Base-by-base conservation (phyloP, 2,797 vertebrate species). In the Ctenopoma kingsleyae region DNA sequence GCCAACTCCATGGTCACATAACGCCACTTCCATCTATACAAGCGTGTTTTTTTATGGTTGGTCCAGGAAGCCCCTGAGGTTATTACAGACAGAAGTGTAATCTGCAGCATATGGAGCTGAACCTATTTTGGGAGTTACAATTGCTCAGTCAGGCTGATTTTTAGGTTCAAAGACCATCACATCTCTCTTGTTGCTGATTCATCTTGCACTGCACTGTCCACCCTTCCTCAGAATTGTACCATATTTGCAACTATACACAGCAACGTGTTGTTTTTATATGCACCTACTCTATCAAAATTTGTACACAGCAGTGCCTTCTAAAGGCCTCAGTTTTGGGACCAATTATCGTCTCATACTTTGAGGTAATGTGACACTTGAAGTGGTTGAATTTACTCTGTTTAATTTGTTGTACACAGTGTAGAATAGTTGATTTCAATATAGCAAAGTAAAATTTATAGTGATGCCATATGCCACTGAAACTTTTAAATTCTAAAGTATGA, bases 131-230 rank as follows among this genome's bases (percentile, higher is more conserved):
- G 62, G 71, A 73, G 54, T 60, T 36, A 70, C 67, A 69, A 56
- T 76, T 76, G 70, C 67, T 78, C 55, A 80, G 52, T 11, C 25
- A 22, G 36, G 27, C 50, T 54, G 50, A 27, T 58, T 60, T 79
- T 72, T 27, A 53, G 69, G 76, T 87, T 84, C 63, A 89, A 69
- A 87, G 73, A 78, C 52, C 64, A 25, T 30, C 41, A 6, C 41
- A 79, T 62, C 41, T 59, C 22, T 52, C 41, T 59, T 16, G 35
- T 4, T 22, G 20, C 47, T 53, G 70, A 78, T 75, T 85, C 10
- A 10, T 58, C 65, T 69, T 63, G 50, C 50, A 62, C 63, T 48
- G 32, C 17, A 40, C 55, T 41, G 35, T 22, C 54, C 17, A 19
- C 49, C 67, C 23, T 68, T 58, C 60, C 55, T 63, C 35, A 59